Base-by-base conservation (phyloP, 64 coral and sea anemone genomes). In the Actinia equina region DNA sequence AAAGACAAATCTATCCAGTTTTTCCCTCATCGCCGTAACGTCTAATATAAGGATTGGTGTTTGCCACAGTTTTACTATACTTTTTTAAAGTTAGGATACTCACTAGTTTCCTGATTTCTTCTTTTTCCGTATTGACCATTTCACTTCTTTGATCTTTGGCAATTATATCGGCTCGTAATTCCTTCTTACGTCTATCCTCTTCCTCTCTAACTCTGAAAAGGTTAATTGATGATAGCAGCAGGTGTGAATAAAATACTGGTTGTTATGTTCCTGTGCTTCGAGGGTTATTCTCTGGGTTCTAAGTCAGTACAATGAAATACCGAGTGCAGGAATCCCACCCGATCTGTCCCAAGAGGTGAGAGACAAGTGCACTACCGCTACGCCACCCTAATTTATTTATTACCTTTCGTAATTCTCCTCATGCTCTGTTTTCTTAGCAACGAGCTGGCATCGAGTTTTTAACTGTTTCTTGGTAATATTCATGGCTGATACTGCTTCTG, bases 101-200 rank as follows among this genome's bases (percentile, higher is more conserved):
- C 30, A 92, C 90, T 59, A 87, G 22, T 92, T 86, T 92, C 74
- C 60, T 65, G 27, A 92, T 87, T 87, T 92, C 77, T 41, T 92
- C 90, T 44, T 92, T 92, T 57, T 92, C 90, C 43, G 71, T 87
- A 52, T 82, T 92, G 20, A 92, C 90, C 90, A 92, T 67, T n/a
- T 83, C 79, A 87, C 90, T 92, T 46, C 85, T 77, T 59, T 92
- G 71, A 61, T 92, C 79, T 87, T 92, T 92, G 44, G 67, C 61
- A 41, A 56, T 76, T 57, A 92, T 92, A 15, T 87, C 85, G 41
- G 62, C 76, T 10, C 69, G 59, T 7, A 92, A 71, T 87, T 86
- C 90, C 26, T 77, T 49, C 52, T 76, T 92, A 6, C 85, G 86
- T 37, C 80, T 79, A 43, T 92, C 90, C 17, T 82, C 84, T 37